These are phyloP conservation scores for Bombycilla garrulus DNA, from an alignment of 2,113 vertebrate genomes.

Conservation along the genomic window DNA sequence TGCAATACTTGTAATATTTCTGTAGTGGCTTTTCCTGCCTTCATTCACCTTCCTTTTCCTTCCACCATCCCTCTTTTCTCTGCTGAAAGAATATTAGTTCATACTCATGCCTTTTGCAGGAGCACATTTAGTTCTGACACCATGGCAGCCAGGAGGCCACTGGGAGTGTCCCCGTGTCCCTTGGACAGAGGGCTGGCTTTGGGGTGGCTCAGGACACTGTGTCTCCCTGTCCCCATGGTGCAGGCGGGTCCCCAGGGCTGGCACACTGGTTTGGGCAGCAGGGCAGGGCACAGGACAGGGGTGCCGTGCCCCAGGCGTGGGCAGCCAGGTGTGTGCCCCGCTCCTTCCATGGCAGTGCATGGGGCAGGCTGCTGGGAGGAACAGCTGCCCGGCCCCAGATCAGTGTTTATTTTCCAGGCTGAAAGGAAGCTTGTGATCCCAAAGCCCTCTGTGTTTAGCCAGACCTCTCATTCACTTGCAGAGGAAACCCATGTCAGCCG, in stretches of 20 bases:
- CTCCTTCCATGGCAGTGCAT: rapidly evolving
- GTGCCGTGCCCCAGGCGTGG: rapidly evolving
- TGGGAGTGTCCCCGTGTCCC: rapidly evolving
- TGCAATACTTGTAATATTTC: neutral
- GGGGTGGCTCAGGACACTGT: neutral
- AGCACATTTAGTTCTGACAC: neutral
- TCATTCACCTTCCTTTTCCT: neutral
- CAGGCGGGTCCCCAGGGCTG: neutral
- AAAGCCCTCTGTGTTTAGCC: slow-evolving; percentile 51
- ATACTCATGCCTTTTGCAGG: neutral
- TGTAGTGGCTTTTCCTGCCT: neutral
- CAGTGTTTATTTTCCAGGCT: slow-evolving; percentile 59
- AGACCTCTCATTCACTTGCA: slow-evolving; percentile 39
- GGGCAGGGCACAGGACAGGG: neutral
- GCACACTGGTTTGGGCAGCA: rapidly evolving
- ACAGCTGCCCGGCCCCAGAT: slow-evolving; percentile 25
- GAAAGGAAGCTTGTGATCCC: slow-evolving; percentile 50
- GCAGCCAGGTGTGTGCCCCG: neutral
- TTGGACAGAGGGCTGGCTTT: neutral
- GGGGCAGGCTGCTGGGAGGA: neutral
- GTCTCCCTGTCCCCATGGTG: rapidly evolving
- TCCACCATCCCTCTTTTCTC: neutral
- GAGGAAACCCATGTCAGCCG: slow-evolving; percentile 48
- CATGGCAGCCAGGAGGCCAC: rapidly evolving
- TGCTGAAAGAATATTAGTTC: neutral